Evolutionary conservation across 2,797 vertebrate species (phyloP).

Genomic region (Emys orbicularis): DNA sequence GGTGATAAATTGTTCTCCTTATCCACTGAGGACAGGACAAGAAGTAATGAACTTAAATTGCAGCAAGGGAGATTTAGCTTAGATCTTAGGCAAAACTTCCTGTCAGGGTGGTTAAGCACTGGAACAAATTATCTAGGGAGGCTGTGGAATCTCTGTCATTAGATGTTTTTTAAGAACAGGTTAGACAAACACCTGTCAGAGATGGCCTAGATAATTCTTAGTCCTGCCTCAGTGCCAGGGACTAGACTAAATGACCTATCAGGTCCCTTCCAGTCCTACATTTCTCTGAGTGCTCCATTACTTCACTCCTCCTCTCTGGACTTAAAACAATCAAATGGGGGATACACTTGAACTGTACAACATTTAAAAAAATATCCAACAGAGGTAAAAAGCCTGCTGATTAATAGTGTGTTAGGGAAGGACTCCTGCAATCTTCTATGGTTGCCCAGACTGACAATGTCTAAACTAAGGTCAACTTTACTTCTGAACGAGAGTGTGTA

Average conservation of each 20-base stretch:
- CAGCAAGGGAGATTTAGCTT: background rate
- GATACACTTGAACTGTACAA: background rate
- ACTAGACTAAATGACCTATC: no score
- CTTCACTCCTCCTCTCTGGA: background rate
- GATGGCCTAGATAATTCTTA: background rate
- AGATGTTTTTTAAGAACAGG: background rate
- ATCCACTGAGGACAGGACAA: background rate
- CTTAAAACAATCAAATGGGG: background rate
- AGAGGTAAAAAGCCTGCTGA: background rate
- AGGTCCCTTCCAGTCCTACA: background rate
- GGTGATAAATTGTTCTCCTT: background rate
- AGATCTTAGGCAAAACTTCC: background rate
- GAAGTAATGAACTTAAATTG: background rate
- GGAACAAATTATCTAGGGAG: background rate
- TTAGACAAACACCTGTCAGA: background rate
- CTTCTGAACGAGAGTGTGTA: background rate
- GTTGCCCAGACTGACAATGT: background rate
- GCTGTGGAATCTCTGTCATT: background rate
- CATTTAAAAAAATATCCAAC: background rate
- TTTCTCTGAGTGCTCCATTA: background rate
- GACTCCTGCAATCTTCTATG: background rate
- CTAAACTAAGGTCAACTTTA: background rate
- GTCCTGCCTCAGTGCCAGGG: background rate
- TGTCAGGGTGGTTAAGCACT: background rate
- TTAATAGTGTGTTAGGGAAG: background rate